Evolutionary conservation across 2,113 vertebrate species (phyloP).

Genomic region (Cacatua alba): DNA sequence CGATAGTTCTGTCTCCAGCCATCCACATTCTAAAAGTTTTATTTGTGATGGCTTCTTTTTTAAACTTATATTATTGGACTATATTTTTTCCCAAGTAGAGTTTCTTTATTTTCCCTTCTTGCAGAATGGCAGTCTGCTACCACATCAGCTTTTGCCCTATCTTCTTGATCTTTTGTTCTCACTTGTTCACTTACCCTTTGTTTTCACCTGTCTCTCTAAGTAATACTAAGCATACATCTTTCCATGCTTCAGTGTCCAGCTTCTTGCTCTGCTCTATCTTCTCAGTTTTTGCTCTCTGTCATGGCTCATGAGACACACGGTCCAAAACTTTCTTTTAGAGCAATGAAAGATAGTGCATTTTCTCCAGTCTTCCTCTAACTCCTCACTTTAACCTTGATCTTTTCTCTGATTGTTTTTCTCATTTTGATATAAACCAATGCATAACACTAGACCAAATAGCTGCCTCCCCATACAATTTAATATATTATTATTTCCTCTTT

Average conservation of each 20-base stretch:
- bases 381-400: constrained; percentile 23
- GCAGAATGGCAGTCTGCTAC: neutral
- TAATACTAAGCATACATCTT: constrained; percentile 60
- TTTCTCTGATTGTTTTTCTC: neutral
- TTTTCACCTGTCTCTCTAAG: constrained; percentile 56
- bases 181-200: neutral
- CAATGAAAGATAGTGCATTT: constrained; percentile 29
- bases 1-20: neutral
- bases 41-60: neutral
- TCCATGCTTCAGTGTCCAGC: constrained; percentile 53
- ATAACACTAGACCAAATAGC: neutral
- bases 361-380: neutral
- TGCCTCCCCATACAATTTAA: neutral
- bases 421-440: neutral
- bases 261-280: constrained; percentile 16
- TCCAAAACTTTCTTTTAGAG: constrained; percentile 41
- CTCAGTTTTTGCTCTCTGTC: constrained; percentile 34
- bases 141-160: neutral
- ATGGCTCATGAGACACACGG: constrained; percentile 14
- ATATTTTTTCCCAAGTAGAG: neutral
- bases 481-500: constrained; percentile 4
- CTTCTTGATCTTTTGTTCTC: constrained; percentile 26
- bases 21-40: neutral
- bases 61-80: neutral
- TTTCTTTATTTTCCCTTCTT: constrained; percentile 31